Evolutionary conservation across 2,888 invertebrate species (phyloP).

Genomic region (Steinernema scapterisci): DNA sequence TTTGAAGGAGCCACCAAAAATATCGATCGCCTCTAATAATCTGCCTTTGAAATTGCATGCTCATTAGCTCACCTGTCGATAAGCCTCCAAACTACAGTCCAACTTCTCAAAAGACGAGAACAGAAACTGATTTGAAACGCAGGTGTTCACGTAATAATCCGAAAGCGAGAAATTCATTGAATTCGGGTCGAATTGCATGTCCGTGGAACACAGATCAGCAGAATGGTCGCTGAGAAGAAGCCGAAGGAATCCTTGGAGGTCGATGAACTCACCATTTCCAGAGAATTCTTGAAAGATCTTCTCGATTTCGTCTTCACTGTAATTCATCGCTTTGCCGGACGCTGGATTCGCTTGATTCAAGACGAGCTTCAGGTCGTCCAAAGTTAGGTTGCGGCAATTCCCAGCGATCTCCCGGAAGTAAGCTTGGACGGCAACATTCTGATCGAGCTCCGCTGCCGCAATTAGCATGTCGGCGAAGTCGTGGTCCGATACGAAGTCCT

Average conservation of each 20-base stretch:
- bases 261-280: background rate
- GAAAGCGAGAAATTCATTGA: background rate
- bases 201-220: background rate
- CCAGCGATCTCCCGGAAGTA: background rate
- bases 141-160: constrained; percentile 1
- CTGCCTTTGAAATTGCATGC: too few relatives aligned
- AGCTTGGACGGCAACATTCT: background rate
- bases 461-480: background rate
- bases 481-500: background rate
- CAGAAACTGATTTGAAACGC: background rate
- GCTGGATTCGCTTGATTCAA: background rate
- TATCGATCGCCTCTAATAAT: too few relatives aligned
- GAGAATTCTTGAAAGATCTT: background rate
- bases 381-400: background rate
- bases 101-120: constrained; percentile 8
- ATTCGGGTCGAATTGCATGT: background rate
- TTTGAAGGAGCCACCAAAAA: too few relatives aligned
- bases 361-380: background rate
- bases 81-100: constrained; percentile 6
- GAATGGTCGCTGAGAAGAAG: background rate
- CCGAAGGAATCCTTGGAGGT: background rate
- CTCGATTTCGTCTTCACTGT: background rate
- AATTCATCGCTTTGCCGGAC: background rate
- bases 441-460: background rate
- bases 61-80: background rate